Evolutionary conservation across 1,140 invertebrate genomes (phyloP), one percentile per base, ranked within the genome.

Genomic region (Platyscapa corneri): DNA sequence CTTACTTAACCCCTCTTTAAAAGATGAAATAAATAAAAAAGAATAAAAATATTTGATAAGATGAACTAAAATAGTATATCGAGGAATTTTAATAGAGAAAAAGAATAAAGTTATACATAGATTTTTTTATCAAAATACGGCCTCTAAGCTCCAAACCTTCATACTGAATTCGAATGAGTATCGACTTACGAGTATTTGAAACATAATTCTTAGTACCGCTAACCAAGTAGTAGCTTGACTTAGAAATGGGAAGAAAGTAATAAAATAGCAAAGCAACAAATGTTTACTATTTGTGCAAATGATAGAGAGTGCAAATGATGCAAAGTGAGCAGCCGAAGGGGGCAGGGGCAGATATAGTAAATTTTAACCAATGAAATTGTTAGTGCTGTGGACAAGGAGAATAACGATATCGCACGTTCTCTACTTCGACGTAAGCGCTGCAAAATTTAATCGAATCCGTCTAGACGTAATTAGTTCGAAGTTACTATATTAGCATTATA

Each of bases 141-240:
- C 18, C 8, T 18, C 18, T n/a, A n/a, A n/a, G n/a, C n/a, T n/a
- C n/a, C n/a, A n/a, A n/a, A 18, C 20, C 60, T 78, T 67, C 56
- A 46, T 53, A 37, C 30, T 56, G 76, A 64, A 80, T 80, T 85
- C 77, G 60, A 85, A 85, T 85, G 80, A 80, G 67, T 79, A 80
- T 80, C 32, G 65, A 85, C 46, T 85, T 27, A 49, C 18, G n/a
- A n/a, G n/a, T n/a, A n/a, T 23, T 42, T 10, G 32, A 46, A 32
- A 84, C 42, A 49, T 53, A 49, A 82, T 46, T 37, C 8, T 81
- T 70, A 12, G 16, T n/a, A 20, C 34, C 32, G 75, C 7, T 76
- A 76, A 76, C 42, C 42, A 16, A 42, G 23, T 30, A 56, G n/a
- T 60, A 23, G 12, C n/a, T 7, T 78, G 8, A 14, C 12, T n/a